phyloP scores from a whole-genome alignment of 2,113 vertebrate genomes.

The Marcusenius ussheri region DNA sequence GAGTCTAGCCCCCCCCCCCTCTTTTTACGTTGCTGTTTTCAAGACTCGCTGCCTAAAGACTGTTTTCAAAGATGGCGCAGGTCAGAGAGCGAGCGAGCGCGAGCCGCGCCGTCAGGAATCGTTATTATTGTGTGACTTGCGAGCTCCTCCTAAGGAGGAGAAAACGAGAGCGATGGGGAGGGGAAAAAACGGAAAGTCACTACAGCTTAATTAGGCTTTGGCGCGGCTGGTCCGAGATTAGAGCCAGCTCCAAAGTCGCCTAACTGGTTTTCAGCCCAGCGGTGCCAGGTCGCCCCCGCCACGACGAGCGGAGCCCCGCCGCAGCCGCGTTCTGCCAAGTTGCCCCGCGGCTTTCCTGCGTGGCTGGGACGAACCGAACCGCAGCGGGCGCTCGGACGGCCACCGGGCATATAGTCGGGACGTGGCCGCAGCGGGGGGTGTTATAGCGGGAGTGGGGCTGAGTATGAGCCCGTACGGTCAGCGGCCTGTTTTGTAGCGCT shows the following conservation, averaged over 20 bases:
- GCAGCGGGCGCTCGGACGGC: not conserved
- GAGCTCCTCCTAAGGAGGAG: not conserved
- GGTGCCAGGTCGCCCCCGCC: not conserved
- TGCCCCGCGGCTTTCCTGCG: not conserved
- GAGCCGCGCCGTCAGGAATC: slow-evolving; percentile 25
- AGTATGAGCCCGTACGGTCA: not conserved
- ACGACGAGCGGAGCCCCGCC: not conserved
- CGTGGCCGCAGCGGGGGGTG: not conserved
- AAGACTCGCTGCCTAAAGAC: slow-evolving; percentile 21
- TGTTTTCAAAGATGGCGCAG: slow-evolving; percentile 43
- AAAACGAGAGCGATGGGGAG: not conserved
- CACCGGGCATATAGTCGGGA: not conserved
- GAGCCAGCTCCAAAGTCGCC: not conserved
- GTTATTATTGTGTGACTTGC: slow-evolving; percentile 19
- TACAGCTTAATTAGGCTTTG: not conserved
- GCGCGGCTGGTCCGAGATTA: not conserved
- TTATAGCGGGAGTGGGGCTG: not conserved
- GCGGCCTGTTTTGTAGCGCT: not conserved
- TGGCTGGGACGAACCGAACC: not conserved
- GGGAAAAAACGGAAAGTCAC: not conserved
- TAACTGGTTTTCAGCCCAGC: not conserved
- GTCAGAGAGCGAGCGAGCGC: slow-evolving; percentile 24
- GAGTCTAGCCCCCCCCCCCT: slow-evolving; percentile 11
- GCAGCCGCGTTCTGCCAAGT: not conserved
- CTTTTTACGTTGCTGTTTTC: slow-evolving; percentile 19